Conservation (phyloP, 2,113 vertebrate species). For the Eulemur macaco region DNA sequence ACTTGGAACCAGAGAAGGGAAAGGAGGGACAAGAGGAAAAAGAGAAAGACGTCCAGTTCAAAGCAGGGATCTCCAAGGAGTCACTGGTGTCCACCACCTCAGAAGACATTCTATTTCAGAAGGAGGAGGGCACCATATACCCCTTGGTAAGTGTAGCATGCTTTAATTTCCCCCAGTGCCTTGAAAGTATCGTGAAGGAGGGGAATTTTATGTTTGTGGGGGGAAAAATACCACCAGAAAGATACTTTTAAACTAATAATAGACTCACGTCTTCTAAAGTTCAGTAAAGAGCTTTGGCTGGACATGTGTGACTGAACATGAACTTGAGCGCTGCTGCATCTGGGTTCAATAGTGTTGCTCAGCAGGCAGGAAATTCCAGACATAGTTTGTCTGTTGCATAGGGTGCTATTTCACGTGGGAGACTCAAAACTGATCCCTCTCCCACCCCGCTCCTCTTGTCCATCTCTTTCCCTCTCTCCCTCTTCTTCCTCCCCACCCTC, state of each 20-base stretch:
- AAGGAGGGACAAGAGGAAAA: rapidly evolving
- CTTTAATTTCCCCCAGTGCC: neutral
- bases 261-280: neutral
- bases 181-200: neutral
- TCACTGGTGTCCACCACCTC: constrained; percentile 85
- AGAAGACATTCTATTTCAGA: constrained; percentile 80
- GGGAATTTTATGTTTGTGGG: neutral
- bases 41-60: neutral
- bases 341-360: neutral
- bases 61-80: neutral
- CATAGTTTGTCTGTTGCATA: neutral
- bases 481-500: rapidly evolving
- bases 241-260: neutral
- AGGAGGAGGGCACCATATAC: constrained; percentile 64
- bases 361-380: neutral
- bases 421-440: neutral
- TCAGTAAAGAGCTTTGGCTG: neutral
- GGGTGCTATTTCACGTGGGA: neutral
- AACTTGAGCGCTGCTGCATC: neutral
- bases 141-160: constrained; percentile 86
- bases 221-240: neutral
- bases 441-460: too few relatives aligned
- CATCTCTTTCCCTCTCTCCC: neutral
- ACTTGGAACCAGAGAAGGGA: rapidly evolving
- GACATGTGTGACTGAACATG: neutral